Percentiles rank a stretch among this genome's conserved stretches.
Conservation (phyloP, 2,797 vertebrate genomes). For the Clamator glandarius region DNA sequence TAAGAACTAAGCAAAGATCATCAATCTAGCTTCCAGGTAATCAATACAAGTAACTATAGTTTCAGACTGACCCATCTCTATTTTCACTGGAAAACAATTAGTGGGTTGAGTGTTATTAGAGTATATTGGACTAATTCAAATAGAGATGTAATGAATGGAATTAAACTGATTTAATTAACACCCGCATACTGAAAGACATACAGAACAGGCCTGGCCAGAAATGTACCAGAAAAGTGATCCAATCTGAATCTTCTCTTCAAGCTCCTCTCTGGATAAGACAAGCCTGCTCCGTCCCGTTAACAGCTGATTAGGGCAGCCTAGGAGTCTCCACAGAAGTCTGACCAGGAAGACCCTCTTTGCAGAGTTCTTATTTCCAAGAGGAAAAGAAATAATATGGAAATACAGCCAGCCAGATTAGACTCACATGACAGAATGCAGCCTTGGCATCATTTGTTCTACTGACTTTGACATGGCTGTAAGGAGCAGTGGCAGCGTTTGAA, state of each 20-base stretch:
- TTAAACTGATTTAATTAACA: conserved; percentile 51
- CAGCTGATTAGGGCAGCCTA: background rate
- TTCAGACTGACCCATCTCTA: conserved; percentile 31
- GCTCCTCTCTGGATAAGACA: background rate
- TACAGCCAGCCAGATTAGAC: background rate
- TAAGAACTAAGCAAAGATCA: conserved; percentile 51
- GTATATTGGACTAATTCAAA: background rate
- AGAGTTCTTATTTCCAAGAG: background rate
- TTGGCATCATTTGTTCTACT: background rate
- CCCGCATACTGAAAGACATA: background rate
- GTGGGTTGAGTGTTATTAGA: background rate
- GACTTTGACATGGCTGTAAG: background rate
- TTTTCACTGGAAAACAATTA: conserved; percentile 48
- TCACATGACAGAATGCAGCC: background rate
- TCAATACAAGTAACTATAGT: conserved; percentile 28
- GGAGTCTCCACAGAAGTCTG: background rate
- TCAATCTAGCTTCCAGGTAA: conserved; percentile 43
- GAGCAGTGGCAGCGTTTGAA: background rate
- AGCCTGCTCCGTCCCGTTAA: background rate
- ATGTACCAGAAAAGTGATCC: background rate
- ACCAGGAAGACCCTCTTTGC: background rate
- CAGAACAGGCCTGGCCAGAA: background rate
- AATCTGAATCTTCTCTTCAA: background rate
- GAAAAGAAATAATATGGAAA: background rate
- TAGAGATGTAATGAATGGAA: conserved; percentile 20